These are phyloP conservation scores for Hippocampus kuda DNA, from an alignment of 2,797 vertebrate genomes.

Conservation along the genomic window DNA sequence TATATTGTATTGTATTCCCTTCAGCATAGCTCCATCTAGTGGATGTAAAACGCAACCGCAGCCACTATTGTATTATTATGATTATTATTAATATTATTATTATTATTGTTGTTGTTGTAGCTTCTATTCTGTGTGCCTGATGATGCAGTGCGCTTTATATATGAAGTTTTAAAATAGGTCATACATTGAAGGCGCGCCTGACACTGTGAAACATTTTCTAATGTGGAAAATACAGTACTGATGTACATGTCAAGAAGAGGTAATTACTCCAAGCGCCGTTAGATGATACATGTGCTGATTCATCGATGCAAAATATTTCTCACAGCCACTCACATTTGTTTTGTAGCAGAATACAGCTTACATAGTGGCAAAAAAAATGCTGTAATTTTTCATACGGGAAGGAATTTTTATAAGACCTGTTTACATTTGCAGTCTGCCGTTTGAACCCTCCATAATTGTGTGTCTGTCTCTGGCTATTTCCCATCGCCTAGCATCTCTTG, in stretches of 20 bases:
- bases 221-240: background rate
- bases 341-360: constrained; percentile 42
- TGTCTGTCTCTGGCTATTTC: constrained; percentile 21
- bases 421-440: constrained; percentile 15
- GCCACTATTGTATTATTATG: too few species aligned
- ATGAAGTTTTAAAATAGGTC: too few species aligned
- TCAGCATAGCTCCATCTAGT: too few species aligned
- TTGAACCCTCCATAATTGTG: constrained; percentile 24
- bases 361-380: background rate
- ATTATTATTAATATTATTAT: too few species aligned
- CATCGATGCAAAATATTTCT: constrained; percentile 49
- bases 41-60: too few species aligned
- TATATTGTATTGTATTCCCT: too few species aligned
- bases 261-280: constrained; percentile 67
- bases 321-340: constrained; percentile 40
- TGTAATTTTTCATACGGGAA: constrained; percentile 1
- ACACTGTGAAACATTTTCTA: too few species aligned
- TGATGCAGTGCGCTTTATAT: too few species aligned
- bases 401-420: background rate
- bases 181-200: too few species aligned
- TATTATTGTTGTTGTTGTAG: too few species aligned
- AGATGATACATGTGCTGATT: constrained; percentile 50
- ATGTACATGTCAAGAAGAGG: constrained; percentile 23
- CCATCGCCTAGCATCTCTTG: constrained; percentile 10
- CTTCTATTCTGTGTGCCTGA: too few species aligned